Percentiles rank a stretch among this genome's conserved stretches.
Conservation (phyloP, 2,113 vertebrate genomes). For the Vimba vimba region DNA sequence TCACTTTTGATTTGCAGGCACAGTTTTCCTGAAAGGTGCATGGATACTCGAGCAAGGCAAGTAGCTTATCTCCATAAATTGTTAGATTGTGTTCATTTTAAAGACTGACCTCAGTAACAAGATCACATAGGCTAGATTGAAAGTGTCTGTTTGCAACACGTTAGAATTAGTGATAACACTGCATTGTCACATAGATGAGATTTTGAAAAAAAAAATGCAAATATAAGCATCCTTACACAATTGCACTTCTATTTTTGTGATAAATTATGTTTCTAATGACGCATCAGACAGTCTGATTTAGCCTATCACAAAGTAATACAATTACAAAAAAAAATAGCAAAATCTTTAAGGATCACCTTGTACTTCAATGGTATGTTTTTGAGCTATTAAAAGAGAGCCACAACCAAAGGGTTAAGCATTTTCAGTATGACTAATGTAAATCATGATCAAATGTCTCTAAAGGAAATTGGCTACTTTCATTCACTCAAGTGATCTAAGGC, state of each 20-base stretch:
- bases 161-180: background rate
- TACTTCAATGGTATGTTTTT: background rate
- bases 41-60: background rate
- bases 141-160: background rate
- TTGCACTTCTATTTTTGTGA: background rate
- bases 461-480: background rate
- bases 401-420: background rate
- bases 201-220: background rate
- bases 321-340: background rate
- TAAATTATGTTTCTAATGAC: background rate
- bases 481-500: background rate
- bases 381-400: background rate
- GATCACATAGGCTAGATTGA: background rate
- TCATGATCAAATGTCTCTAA: background rate
- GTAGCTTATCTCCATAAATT: background rate
- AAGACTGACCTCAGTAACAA: background rate
- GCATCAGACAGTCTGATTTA: background rate
- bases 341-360: background rate
- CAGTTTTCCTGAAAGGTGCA: background rate
- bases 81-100: background rate
- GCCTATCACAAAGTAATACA: too few relatives aligned
- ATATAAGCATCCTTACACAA: too few relatives aligned
- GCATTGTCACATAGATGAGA: background rate
- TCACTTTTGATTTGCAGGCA: slow-evolving; percentile 1
- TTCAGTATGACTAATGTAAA: background rate